A percentile compares a stretch with the other conserved stretches of the same genome.
phyloP scores from a whole-genome alignment of 2,113 vertebrate genomes.

The Cervus canadensis region DNA sequence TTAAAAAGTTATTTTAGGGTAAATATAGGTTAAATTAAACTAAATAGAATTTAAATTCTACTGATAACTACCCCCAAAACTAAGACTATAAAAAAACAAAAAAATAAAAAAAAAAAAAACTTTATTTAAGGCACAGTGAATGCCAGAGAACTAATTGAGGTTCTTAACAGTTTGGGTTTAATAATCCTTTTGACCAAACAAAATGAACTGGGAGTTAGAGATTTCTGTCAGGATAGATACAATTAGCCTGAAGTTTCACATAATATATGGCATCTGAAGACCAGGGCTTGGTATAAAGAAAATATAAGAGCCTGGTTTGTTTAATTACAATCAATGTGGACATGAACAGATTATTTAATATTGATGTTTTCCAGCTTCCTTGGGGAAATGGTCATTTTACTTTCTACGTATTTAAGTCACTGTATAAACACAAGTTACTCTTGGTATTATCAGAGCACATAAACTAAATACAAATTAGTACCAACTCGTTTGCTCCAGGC shows the following conservation, averaged over 20 bases:
- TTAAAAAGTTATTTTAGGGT: not conserved
- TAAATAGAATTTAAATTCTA: conserved; percentile 10
- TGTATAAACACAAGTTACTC: not conserved
- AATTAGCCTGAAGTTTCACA: not conserved
- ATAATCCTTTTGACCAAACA: not conserved
- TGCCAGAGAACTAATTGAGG: not conserved
- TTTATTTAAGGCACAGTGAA: not conserved
- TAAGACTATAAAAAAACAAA: not conserved
- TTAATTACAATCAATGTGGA: not conserved
- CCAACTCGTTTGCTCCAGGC: not conserved
- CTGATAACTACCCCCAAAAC: not conserved
- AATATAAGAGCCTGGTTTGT: not conserved
- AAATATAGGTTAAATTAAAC: not conserved
- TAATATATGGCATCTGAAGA: not conserved
- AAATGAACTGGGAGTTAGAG: not conserved
- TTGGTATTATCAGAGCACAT: not conserved
- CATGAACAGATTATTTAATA: not conserved
- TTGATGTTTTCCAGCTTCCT: not conserved
- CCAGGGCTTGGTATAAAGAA: not conserved
- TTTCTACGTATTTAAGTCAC: not conserved
- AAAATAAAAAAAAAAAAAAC: no score
- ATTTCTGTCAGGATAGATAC: not conserved
- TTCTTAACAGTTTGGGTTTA: not conserved
- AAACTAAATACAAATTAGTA: not conserved
- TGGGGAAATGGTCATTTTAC: not conserved